A percentile compares a stretch with the other conserved stretches of the same genome.
phyloP scores from a whole-genome alignment of 2,113 vertebrate genomes.

The Solea senegalensis region DNA sequence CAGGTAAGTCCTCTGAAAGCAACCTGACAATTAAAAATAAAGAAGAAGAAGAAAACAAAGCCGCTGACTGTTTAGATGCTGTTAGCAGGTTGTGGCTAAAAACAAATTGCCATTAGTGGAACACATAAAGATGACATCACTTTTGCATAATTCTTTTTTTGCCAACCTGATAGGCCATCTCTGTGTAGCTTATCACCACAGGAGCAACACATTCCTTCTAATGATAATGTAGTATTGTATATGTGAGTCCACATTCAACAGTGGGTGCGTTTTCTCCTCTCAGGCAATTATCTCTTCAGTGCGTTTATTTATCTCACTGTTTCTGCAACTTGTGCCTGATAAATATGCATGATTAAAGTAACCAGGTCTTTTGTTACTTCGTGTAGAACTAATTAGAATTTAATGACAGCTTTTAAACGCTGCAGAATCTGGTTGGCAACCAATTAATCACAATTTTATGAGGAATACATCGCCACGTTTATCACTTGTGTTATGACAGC shows the following conservation, averaged over 20 bases:
- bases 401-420: slow-evolving; percentile 70
- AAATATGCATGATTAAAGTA: slow-evolving; percentile 75
- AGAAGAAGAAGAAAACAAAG: neutral
- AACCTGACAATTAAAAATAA: slow-evolving; percentile 29
- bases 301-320: slow-evolving; percentile 62
- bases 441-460: slow-evolving; percentile 69
- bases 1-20: slow-evolving; percentile 23
- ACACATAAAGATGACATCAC: slow-evolving; percentile 12
- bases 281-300: slow-evolving; percentile 61
- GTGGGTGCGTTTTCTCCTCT: slow-evolving; percentile 41
- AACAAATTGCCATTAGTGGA: neutral
- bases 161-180: slow-evolving; percentile 30
- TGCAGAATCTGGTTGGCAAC: slow-evolving; percentile 50
- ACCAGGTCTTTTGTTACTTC: slow-evolving; percentile 66
- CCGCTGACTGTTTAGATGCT: neutral
- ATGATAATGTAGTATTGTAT: slow-evolving; percentile 60
- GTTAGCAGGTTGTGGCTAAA: neutral
- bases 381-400: slow-evolving; percentile 78
- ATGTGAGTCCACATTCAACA: slow-evolving; percentile 49
- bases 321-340: slow-evolving; percentile 64
- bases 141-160: slow-evolving; percentile 33
- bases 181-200: slow-evolving; percentile 44
- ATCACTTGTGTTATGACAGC: slow-evolving; percentile 55
- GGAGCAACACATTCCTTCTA: slow-evolving; percentile 34
- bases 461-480: slow-evolving; percentile 55